Percentiles rank a stretch among this genome's conserved stretches.
Conservation (phyloP, 30 jellyfish, hydroid and myxozoan species). For the Mastigias papua region DNA sequence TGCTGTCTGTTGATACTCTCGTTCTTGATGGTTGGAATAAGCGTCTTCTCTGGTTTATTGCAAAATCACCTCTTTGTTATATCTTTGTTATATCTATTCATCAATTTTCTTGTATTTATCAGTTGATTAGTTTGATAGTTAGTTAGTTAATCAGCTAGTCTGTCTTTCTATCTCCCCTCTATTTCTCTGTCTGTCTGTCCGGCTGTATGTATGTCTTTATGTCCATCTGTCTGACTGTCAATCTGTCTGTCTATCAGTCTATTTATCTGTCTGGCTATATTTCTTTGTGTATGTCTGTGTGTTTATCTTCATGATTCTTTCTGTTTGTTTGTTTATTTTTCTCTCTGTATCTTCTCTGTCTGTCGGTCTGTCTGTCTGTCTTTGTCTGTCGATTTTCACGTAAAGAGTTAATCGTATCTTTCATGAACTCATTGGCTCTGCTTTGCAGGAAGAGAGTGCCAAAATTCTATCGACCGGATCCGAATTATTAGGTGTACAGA, state of each 20-base stretch:
- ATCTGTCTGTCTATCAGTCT: background rate
- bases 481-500: slow-evolving; percentile 87
- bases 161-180: background rate
- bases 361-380: background rate
- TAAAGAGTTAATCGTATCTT: no score
- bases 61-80: no score
- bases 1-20: background rate
- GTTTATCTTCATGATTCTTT: background rate
- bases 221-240: no score
- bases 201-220: background rate
- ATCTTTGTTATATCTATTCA: no score
- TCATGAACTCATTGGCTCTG: background rate
- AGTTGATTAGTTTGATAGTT: no score
- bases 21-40: background rate
- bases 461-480: slow-evolving; percentile 96
- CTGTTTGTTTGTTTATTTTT: background rate
- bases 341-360: background rate
- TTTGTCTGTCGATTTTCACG: no score
- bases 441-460: slow-evolving; percentile 94
- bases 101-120: no score
- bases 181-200: background rate
- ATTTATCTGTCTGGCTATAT: background rate
- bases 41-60: no score
- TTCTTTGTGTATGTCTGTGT: background rate
- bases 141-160: no score